Conservation (phyloP, 2,113 vertebrate genomes). For the Mustelus asterias region DNA sequence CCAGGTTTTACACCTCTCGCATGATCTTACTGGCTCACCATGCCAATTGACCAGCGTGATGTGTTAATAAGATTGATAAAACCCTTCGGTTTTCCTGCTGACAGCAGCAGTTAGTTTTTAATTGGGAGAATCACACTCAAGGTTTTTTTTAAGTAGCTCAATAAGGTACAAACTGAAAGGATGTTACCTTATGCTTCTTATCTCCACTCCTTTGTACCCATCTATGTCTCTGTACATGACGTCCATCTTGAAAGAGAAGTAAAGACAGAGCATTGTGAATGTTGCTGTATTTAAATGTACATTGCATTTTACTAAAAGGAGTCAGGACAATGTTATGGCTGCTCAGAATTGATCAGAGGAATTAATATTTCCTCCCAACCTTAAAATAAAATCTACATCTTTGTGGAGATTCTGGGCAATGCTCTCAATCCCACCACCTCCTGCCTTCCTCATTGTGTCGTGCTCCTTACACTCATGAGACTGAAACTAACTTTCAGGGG, state of each 20-base stretch:
- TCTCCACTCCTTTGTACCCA: background rate
- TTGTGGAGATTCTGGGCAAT: background rate
- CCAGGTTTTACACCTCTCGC: too few relatives aligned
- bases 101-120: too few relatives aligned
- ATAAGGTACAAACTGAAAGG: background rate
- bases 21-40: too few relatives aligned
- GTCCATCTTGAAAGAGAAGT: background rate
- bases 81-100: too few relatives aligned
- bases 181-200: background rate
- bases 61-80: too few relatives aligned
- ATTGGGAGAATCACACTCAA: background rate
- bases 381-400: too few relatives aligned
- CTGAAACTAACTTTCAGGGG: too few relatives aligned
- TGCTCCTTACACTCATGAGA: too few relatives aligned
- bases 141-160: background rate
- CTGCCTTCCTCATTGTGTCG: background rate
- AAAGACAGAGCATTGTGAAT: background rate
- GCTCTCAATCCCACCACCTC: background rate
- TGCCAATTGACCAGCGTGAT: too few relatives aligned
- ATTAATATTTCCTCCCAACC: background rate
- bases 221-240: background rate
- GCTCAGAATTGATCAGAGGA: too few relatives aligned
- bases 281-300: background rate
- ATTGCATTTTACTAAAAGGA: background rate
- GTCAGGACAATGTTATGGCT: background rate